Conservation (phyloP, 2,113 vertebrate genomes). For the Sigmodon hispidus region DNA sequence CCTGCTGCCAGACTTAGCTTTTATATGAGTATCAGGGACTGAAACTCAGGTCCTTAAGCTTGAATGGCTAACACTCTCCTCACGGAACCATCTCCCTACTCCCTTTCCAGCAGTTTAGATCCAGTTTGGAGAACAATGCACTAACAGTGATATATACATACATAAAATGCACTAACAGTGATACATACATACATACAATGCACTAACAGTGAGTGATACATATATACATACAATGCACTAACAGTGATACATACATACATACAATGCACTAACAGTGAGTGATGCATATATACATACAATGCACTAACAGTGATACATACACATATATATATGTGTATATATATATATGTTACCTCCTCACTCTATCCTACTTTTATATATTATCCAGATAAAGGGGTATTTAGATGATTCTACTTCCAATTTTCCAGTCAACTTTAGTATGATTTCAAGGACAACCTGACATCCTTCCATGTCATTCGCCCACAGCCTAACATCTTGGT, state of each 20-base stretch:
- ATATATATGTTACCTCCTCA: too few relatives aligned
- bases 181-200: fast-evolving
- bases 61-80: background rate
- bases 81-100: background rate
- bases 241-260: too few relatives aligned
- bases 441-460: background rate
- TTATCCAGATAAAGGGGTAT: background rate
- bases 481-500: background rate
- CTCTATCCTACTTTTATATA: background rate
- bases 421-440: slow-evolving; percentile 24
- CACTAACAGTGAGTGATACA: too few relatives aligned
- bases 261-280: fast-evolving
- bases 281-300: fast-evolving
- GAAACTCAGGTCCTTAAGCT: background rate
- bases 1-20: background rate
- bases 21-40: too few relatives aligned
- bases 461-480: background rate
- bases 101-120: background rate
- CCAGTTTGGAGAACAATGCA: background rate
- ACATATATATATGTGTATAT: too few relatives aligned
- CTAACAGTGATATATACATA: too few relatives aligned
- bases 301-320: fast-evolving
- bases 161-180: fast-evolving
- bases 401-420: background rate
- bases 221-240: fast-evolving